phyloP scores from a whole-genome alignment of 2,888 invertebrate genomes.

The Stenotaenia linearis region DNA sequence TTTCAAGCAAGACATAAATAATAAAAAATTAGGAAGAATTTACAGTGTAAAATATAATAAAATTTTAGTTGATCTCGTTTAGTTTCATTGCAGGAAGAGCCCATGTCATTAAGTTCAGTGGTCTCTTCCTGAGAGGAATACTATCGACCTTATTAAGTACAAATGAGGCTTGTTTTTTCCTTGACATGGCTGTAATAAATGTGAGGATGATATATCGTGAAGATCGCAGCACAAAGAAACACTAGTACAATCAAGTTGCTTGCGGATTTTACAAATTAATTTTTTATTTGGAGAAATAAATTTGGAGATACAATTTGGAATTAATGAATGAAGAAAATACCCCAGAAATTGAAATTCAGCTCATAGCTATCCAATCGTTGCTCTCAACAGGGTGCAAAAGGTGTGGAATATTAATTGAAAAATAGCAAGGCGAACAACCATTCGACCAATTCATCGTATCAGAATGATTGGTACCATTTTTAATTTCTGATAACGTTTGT shows the following conservation, averaged over 20 bases:
- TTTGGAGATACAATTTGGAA: neutral
- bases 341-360: neutral
- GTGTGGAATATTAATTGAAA: neutral
- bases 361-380: neutral
- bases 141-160: neutral
- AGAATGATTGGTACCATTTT: neutral
- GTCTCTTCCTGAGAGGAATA: neutral
- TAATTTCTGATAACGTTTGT: neutral
- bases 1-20: neutral
- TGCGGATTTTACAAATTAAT: no score
- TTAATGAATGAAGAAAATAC: neutral
- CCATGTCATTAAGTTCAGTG: neutral
- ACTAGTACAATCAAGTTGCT: neutral
- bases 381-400: neutral
- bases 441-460: neutral
- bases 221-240: neutral
- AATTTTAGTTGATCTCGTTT: neutral
- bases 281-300: no score
- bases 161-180: neutral
- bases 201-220: neutral
- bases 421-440: neutral
- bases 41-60: neutral
- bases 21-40: no score
- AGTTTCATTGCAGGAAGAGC: neutral
- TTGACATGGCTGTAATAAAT: neutral